Evolutionary conservation across 2,888 invertebrate genomes (phyloP), one percentile per base, ranked within the genome.

Genomic region (Aelia acuminata): DNA sequence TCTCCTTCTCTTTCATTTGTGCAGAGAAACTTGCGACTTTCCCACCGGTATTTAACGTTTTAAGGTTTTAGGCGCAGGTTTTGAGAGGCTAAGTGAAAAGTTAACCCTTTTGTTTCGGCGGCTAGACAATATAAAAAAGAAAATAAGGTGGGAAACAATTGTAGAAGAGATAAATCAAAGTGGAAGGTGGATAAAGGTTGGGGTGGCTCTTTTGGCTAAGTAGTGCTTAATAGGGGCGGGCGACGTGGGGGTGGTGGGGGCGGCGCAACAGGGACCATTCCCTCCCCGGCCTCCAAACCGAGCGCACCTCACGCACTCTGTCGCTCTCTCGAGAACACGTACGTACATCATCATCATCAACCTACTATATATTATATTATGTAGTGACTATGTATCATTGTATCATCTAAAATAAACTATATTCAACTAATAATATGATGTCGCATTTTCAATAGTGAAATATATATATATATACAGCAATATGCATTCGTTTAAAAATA

Each of bases 131-230:
- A 84, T 22, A 48, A 18, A 53, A 57, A 57, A 70, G n/a, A 87
- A 70, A 63, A 87, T 48, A 39, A 43, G 18, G 26, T 20, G 1
- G 15, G 63, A 80, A 80, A 80, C 80, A 80, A 80, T 80, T 47
- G 80, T 43, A 80, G 80, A 80, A 43, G 87, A 39, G n/a, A 87
- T 87, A 70, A 87, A 70, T 87, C 70, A 87, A 87, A 87, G 87
- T 31, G 84, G 48, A 11, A 2, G 49, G 35, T 4, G 22, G 47
- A 22, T n/a, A 39, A 11, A 15, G 47, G 31, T 39, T 63, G 57
- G 63, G 88, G n/a, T 48, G 88, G 53, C 84, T 84, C 88, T 88
- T 87, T 87, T 88, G 84, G 57, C 53, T 84, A 57, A 88, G 88
- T 84, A 84, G 84, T 84, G 57, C 63, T 84, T 84, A 84, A 84